phyloP scores from a whole-genome alignment of 2,888 invertebrate genomes.

The Brachyopa scutellaris region DNA sequence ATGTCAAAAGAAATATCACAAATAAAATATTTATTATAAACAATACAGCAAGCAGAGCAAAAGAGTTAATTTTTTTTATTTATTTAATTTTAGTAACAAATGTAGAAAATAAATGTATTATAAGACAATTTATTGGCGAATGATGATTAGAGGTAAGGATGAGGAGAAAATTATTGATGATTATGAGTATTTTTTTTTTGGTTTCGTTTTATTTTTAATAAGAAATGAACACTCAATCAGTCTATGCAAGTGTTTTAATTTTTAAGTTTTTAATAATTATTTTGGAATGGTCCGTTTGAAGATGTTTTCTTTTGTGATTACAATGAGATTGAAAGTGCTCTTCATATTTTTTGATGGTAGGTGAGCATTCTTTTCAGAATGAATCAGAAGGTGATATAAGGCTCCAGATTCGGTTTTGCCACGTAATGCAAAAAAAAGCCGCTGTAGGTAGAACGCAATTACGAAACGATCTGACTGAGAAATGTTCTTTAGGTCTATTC shows the following conservation, averaged over 20 bases:
- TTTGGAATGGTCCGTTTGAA: slow-evolving; percentile 14
- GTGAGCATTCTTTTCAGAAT: no score
- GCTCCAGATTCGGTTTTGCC: no score
- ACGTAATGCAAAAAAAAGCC: no score
- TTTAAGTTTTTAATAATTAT: neutral
- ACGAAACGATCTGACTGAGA: no score
- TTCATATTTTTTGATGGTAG: no score
- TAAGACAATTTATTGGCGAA: slow-evolving; percentile 8
- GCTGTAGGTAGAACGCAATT: no score
- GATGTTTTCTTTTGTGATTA: slow-evolving; percentile 5
- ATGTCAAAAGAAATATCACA: slow-evolving; percentile 62
- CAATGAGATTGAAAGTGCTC: neutral
- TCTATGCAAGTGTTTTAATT: slow-evolving; percentile 35
- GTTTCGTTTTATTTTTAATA: slow-evolving; percentile 13
- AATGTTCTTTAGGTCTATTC: no score
- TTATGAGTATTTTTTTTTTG: slow-evolving; percentile 31
- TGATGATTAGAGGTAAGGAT: slow-evolving; percentile 28
- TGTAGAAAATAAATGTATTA: neutral
- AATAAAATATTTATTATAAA: slow-evolving; percentile 49
- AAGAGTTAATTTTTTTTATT: neutral
- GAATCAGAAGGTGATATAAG: no score
- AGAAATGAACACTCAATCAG: slow-evolving; percentile 54
- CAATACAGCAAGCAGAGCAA: slow-evolving; percentile 61
- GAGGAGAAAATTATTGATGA: slow-evolving; percentile 20
- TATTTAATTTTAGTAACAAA: slow-evolving; percentile 3